Conservation (phyloP, 2,113 vertebrate genomes). For the Pluvialis apricaria region DNA sequence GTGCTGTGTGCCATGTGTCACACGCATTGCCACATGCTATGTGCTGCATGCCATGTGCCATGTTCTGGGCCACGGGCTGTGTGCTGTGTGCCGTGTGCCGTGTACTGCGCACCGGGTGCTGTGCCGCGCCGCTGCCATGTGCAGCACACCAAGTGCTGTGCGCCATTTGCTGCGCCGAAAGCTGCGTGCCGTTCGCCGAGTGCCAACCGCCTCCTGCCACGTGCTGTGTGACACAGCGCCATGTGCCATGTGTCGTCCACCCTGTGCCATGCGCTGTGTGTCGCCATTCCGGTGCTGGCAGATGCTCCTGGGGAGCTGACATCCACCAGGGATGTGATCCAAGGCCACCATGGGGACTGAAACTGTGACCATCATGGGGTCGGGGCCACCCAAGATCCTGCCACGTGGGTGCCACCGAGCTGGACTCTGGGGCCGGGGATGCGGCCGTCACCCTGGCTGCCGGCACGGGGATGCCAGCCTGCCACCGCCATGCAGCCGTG, state of each 20-base stretch:
- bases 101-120: accelerated
- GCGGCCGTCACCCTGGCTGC: neutral
- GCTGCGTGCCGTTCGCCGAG: accelerated
- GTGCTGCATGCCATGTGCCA: accelerated
- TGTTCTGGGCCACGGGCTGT: too few relatives aligned
- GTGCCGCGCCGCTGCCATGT: neutral
- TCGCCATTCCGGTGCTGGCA: accelerated
- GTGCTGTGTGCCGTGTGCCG: neutral
- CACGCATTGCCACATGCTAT: neutral
- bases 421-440: accelerated
- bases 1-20: neutral
- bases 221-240: neutral
- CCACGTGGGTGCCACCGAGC: accelerated
- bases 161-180: accelerated
- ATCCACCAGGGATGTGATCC: neutral
- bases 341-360: neutral
- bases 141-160: accelerated
- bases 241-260: neutral
- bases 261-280: accelerated
- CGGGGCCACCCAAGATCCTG: accelerated
- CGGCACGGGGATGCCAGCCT: neutral
- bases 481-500: accelerated
- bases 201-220: neutral
- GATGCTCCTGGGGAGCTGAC: neutral
- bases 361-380: accelerated